Conservation (phyloP, 2,113 vertebrate species). For the Lepus timidus region DNA sequence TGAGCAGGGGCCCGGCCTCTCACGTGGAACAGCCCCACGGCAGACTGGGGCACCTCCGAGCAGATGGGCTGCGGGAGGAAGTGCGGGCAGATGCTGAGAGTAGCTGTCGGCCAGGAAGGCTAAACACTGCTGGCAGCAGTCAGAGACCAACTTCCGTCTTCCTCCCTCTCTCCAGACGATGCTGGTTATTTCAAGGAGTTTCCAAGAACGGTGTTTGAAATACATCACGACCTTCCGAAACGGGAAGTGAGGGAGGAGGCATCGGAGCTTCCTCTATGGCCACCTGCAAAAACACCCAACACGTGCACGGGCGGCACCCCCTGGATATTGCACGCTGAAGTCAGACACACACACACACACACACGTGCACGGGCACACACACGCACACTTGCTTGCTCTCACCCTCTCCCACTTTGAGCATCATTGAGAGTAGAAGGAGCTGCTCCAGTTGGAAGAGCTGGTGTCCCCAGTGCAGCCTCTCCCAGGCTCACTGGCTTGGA, state of each 20-base stretch:
- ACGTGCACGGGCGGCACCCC: not conserved
- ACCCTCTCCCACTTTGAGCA: not conserved
- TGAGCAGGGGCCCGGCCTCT: not conserved
- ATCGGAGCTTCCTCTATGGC: not conserved
- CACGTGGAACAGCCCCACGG: not conserved
- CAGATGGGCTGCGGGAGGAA: not conserved
- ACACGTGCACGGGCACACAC: conserved; percentile 22
- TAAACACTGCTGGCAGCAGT: conserved; percentile 45
- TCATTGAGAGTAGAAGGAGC: not conserved
- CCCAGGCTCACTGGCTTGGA: not conserved
- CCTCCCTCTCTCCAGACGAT: not conserved
- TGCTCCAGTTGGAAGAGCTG: not conserved
- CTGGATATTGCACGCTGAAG: not conserved
- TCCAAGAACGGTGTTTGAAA: conserved; percentile 34
- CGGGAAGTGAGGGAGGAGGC: not conserved
- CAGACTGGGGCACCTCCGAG: not conserved
- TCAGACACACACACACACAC: not conserved
- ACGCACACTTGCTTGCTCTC: not conserved
- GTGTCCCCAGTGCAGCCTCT: not conserved
- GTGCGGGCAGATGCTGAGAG: not conserved
- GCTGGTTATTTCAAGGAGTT: conserved; percentile 47
- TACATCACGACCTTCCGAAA: not conserved
- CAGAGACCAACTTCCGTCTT: conserved; percentile 29
- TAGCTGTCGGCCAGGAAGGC: conserved; percentile 16
- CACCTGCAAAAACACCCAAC: not conserved